Conservation (phyloP, 2,113 vertebrate species). For the Sapayoa aenigma region DNA sequence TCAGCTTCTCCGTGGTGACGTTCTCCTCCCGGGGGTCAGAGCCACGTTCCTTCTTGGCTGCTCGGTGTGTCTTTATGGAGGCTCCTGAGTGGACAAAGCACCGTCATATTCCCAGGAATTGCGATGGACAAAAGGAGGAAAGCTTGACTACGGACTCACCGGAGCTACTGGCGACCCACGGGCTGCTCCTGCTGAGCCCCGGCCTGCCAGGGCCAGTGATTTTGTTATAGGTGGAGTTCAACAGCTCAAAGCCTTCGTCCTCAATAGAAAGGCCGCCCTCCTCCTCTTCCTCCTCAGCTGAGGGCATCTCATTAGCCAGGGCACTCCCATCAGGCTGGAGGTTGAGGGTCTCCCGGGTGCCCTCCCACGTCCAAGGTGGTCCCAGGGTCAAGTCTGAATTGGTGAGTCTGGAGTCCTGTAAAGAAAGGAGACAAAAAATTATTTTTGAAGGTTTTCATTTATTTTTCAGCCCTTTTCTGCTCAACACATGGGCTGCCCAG, state of each 20-base stretch:
- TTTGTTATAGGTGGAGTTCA: slow-evolving; percentile 49
- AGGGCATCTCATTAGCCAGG: neutral
- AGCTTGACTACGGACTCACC: neutral
- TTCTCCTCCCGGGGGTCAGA: slow-evolving; percentile 75
- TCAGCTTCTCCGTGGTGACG: slow-evolving; percentile 74
- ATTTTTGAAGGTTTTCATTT: neutral
- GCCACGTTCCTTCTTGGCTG: slow-evolving; percentile 64
- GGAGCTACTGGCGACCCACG: accelerated
- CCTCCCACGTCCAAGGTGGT: neutral
- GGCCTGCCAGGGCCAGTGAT: neutral
- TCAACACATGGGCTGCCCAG: neutral
- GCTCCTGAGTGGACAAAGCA: neutral
- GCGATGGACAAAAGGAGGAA: accelerated
- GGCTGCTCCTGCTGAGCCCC: neutral
- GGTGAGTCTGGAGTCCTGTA: slow-evolving; percentile 15
- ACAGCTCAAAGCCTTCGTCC: slow-evolving; percentile 53
- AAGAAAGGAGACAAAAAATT: neutral
- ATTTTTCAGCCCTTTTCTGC: accelerated
- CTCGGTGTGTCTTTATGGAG: neutral
- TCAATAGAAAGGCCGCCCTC: slow-evolving; percentile 2
- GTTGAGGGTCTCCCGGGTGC: neutral
- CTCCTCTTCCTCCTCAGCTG: neutral
- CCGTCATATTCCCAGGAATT: neutral
- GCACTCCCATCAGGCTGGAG: neutral
- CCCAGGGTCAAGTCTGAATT: neutral